Conservation (phyloP, 2,113 vertebrate genomes). For the Cyanistes caeruleus region DNA sequence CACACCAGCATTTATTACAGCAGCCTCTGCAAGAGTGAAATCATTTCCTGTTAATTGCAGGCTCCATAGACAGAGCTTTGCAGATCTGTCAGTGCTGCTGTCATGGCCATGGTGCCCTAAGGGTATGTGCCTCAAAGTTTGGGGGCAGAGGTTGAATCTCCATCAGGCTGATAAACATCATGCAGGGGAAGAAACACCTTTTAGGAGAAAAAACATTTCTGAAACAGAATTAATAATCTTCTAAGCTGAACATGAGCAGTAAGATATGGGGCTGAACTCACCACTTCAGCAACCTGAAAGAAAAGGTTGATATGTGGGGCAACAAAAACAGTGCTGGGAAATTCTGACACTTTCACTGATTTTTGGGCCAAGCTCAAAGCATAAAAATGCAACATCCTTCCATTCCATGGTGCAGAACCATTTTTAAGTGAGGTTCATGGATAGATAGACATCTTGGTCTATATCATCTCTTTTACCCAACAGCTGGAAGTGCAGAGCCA, state of each 20-base stretch:
- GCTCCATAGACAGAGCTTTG: neutral
- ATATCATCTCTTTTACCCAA: neutral
- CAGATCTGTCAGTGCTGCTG: neutral
- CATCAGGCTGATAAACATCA: neutral
- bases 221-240: neutral
- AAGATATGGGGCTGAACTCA: neutral
- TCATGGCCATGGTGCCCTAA: neutral
- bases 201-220: neutral
- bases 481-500: neutral
- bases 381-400: neutral
- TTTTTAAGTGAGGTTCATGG: neutral
- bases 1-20: neutral
- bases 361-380: neutral
- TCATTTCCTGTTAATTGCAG: neutral
- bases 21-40: neutral
- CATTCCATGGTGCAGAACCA: neutral
- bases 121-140: neutral
- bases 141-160: neutral
- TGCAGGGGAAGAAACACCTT: neutral
- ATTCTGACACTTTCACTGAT: neutral
- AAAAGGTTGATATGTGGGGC: neutral
- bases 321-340: neutral
- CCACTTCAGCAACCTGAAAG: neutral
- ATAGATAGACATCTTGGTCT: fast-evolving
- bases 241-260: neutral